phyloP scores from a whole-genome alignment of 2,888 invertebrate species.

The Polyommatus icarus region DNA sequence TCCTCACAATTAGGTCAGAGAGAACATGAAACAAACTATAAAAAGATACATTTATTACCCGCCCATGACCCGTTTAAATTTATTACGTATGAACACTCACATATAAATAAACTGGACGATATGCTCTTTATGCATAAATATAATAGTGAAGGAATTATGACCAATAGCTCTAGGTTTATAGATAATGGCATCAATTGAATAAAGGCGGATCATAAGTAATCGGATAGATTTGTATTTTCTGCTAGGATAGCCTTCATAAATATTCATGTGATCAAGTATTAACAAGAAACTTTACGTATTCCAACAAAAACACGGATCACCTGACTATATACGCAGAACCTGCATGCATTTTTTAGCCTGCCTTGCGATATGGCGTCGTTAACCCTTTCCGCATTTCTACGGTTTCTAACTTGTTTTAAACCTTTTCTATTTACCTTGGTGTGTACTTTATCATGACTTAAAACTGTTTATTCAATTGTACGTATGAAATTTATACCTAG shows the following conservation, averaged over 20 bases:
- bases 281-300: constrained; percentile 1
- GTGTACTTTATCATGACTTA: neutral
- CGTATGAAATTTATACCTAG: neutral
- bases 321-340: neutral
- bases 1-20: constrained; percentile 30
- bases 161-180: neutral
- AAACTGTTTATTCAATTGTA: neutral
- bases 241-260: neutral
- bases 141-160: neutral
- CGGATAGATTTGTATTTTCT: neutral
- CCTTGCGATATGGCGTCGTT: neutral
- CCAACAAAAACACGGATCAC: constrained; percentile 13
- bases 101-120: constrained; percentile 22
- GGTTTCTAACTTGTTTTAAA: constrained; percentile 25
- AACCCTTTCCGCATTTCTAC: constrained; percentile 1
- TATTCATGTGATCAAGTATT: neutral
- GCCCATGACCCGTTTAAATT: constrained; percentile 31
- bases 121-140: neutral
- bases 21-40: constrained; percentile 29
- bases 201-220: neutral
- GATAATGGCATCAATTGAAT: neutral
- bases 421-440: constrained; percentile 6
- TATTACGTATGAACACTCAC: neutral
- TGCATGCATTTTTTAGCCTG: constrained; percentile 21
- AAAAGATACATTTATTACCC: constrained; percentile 24